A percentile compares a stretch with the other conserved stretches of the same genome.
phyloP scores from a whole-genome alignment of 30 jellyfish, hydroid and myxozoan species.

The Chrysaora quinquecirrha region DNA sequence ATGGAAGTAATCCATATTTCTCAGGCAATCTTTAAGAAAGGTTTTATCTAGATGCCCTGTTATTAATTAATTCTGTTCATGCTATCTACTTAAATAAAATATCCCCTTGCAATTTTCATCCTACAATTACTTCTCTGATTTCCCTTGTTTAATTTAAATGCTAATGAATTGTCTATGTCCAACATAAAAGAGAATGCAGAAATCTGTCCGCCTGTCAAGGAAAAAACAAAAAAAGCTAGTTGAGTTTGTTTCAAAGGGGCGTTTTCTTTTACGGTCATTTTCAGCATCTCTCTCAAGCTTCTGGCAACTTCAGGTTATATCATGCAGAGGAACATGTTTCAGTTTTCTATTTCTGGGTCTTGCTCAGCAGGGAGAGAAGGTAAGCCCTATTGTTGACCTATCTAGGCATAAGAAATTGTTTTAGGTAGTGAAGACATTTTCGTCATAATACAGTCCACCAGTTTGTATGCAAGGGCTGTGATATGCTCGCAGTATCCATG shows the following conservation, averaged over 20 bases:
- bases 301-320: not conserved
- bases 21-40: too few species aligned
- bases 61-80: too few species aligned
- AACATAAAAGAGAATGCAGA: too few species aligned
- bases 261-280: not conserved
- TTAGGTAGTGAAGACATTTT: not conserved
- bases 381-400: not conserved
- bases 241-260: not conserved
- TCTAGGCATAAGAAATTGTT: not conserved
- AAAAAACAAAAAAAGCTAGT: too few species aligned
- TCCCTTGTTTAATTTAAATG: not conserved
- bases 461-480: not conserved
- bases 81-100: too few species aligned
- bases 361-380: not conserved
- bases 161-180: too few species aligned
- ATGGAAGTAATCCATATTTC: too few species aligned
- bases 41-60: not conserved
- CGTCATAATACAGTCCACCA: not conserved
- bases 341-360: not conserved
- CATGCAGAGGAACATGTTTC: not conserved
- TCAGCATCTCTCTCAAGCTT: not conserved
- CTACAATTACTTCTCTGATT: too few species aligned
- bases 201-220: too few species aligned
- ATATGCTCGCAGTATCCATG: not conserved
- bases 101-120: too few species aligned